A percentile compares a stretch with the other conserved stretches of the same genome.
These are phyloP conservation scores for Diabrotica balteata DNA, from an alignment of 2,888 invertebrate species.

Conservation along the genomic window DNA sequence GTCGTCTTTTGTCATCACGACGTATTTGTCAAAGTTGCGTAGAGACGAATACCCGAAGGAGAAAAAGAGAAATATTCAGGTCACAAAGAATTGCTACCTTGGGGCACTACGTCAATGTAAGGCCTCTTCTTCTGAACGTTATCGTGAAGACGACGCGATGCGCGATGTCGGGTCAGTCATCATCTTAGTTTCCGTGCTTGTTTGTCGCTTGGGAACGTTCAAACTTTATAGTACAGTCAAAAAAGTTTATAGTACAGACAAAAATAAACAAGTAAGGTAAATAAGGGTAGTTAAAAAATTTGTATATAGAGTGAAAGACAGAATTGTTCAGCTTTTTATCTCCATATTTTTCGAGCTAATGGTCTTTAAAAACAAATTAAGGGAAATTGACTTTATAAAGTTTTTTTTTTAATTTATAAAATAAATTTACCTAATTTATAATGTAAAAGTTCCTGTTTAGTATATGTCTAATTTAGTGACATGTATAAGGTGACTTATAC, in stretches of 20 bases:
- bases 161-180: conserved; percentile 45
- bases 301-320: too few relatives aligned
- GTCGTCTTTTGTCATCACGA: conserved; percentile 25
- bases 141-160: conserved; percentile 44
- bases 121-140: conserved; percentile 42
- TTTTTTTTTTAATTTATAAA: too few relatives aligned
- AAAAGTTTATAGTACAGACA: not conserved
- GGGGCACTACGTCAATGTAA: conserved; percentile 45
- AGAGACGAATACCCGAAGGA: conserved; percentile 34
- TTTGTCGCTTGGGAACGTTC: conserved; percentile 34
- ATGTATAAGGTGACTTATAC: too few relatives aligned
- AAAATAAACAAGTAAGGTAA: not conserved
- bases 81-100: conserved; percentile 45
- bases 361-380: too few relatives aligned
- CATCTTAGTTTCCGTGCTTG: conserved; percentile 35
- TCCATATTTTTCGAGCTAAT: too few relatives aligned
- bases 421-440: too few relatives aligned
- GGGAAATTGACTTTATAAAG: too few relatives aligned
- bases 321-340: not conserved
- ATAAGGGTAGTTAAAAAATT: too few relatives aligned
- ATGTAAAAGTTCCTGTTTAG: too few relatives aligned
- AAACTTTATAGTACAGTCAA: conserved; percentile 38
- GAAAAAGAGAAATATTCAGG: conserved; percentile 41
- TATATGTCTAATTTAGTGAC: too few relatives aligned
- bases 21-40: conserved; percentile 29